phyloP scores from a whole-genome alignment of 2,113 vertebrate genomes.

The Thinocorus orbignyianus region DNA sequence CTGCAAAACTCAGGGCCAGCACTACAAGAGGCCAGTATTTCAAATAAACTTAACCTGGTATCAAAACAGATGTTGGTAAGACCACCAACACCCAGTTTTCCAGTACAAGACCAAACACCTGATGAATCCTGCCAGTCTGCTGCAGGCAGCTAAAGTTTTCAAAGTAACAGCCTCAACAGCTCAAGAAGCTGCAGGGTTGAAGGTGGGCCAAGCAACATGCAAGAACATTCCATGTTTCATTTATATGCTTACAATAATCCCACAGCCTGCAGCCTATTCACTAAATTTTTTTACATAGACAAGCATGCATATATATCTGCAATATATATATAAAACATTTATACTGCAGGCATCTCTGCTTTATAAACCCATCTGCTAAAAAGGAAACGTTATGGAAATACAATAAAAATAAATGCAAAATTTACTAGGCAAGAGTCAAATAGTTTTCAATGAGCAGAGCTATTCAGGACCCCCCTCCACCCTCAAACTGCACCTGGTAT shows the following conservation, averaged over 20 bases:
- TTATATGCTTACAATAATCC: background rate
- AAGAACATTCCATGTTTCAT: background rate
- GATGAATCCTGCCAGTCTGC: background rate
- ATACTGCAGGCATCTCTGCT: background rate
- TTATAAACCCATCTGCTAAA: background rate
- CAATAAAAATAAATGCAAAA: background rate
- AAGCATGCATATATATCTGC: background rate
- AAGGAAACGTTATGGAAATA: background rate
- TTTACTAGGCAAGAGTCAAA: background rate
- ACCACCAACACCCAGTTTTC: background rate
- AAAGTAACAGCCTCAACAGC: background rate
- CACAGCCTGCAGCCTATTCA: background rate
- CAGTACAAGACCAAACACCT: background rate
- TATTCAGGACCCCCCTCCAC: background rate
- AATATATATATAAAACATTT: background rate
- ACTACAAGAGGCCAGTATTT: fast-evolving
- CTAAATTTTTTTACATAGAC: background rate
- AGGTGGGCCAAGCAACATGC: background rate
- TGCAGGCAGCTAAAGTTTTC: background rate
- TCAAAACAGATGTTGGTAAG: background rate
- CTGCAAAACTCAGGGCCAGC: background rate
- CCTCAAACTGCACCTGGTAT: background rate
- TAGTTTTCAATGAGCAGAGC: background rate
- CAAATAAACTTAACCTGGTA: background rate
- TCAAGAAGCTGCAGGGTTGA: background rate